Percentiles rank a stretch among this genome's conserved stretches.
These are phyloP conservation scores for Pseudococcus jackbeardsleyi DNA, from an alignment of 2,888 invertebrate species.

Conservation along the genomic window DNA sequence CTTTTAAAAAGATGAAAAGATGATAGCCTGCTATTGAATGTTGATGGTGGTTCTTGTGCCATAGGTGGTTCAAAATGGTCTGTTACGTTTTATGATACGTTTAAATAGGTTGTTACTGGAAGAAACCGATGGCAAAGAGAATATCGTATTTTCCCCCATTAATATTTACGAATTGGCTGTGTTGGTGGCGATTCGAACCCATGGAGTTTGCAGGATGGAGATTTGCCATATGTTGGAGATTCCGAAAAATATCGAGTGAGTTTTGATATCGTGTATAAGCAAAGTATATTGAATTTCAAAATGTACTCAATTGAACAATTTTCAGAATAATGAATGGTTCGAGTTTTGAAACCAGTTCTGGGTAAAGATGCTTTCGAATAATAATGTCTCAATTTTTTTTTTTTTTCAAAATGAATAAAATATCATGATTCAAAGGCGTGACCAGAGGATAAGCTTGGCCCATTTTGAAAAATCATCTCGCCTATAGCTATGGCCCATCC, in stretches of 20 bases:
- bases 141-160: slow-evolving; percentile 35
- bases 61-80: slow-evolving; percentile 38
- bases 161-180: slow-evolving; percentile 32
- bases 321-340: too few species aligned
- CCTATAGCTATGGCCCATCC: too few species aligned
- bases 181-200: background rate
- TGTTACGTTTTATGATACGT: slow-evolving; percentile 31
- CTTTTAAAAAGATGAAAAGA: background rate
- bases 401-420: too few species aligned
- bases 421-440: too few species aligned
- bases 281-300: too few species aligned
- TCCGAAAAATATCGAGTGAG: slow-evolving; percentile 22
- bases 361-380: too few species aligned
- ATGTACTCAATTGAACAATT: too few species aligned
- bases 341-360: too few species aligned
- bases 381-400: too few species aligned
- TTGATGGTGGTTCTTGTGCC: background rate
- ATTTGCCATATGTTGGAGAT: background rate
- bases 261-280: background rate
- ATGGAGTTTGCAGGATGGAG: background rate
- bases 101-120: slow-evolving; percentile 11
- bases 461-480: too few species aligned
- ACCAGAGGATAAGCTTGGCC: too few species aligned
- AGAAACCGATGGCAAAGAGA: slow-evolving; percentile 31
- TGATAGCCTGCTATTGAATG: background rate